These are phyloP conservation scores for Neosilurus mollespiculum DNA, from an alignment of 2,797 vertebrate genomes.

Conservation along the genomic window DNA sequence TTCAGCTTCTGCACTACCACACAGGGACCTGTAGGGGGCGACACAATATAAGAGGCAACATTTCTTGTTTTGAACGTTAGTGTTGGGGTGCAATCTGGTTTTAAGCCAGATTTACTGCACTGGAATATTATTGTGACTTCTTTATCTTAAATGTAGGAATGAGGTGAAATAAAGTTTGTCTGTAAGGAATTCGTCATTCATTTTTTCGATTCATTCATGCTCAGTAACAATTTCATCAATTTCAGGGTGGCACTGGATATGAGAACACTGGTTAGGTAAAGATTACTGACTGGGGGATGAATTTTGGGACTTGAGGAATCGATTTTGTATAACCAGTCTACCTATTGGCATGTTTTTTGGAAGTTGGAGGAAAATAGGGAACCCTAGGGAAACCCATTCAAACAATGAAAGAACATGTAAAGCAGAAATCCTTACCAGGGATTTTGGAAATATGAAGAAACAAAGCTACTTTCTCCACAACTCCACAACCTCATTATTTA, in stretches of 20 bases:
- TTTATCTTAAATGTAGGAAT: background rate
- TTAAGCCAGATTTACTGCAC: background rate
- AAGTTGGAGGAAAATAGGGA: background rate
- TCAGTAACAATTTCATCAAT: background rate
- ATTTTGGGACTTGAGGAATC: background rate
- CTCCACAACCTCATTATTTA: background rate
- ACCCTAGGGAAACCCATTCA: background rate
- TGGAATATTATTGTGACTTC: background rate
- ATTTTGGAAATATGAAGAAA: background rate
- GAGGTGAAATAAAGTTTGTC: background rate
- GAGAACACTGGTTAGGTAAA: background rate
- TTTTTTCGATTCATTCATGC: background rate
- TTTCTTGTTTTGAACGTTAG: background rate
- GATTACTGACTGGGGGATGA: too few species aligned
- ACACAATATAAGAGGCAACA: conserved; percentile 3
- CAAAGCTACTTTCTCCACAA: background rate
- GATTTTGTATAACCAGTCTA: background rate
- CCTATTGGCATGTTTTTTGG: background rate
- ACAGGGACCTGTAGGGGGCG: conserved; percentile 40
- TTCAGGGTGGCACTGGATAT: background rate
- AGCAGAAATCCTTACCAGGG: background rate
- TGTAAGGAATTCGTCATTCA: background rate
- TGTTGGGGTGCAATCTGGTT: background rate
- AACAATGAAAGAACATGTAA: background rate
- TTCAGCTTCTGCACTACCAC: conserved; percentile 41